Base-by-base conservation (phyloP, 2,797 vertebrate genomes). In the Rhinella marina region DNA sequence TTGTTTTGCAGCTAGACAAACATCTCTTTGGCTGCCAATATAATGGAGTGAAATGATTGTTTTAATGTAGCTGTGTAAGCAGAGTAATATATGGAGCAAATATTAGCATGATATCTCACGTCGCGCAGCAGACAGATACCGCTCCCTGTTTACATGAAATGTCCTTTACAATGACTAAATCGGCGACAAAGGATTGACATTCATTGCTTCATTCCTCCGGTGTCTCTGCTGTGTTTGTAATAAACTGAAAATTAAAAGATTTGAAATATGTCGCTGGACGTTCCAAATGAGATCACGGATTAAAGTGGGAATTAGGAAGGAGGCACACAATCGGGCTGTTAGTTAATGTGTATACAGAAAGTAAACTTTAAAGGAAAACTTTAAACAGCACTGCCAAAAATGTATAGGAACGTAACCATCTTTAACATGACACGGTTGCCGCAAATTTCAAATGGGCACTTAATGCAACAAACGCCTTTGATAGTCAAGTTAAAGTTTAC, bases 61-160 rank as follows among this genome's bases (percentile, higher is more conserved):
- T 80, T 80, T 84, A 84, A 88, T 84, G 54, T 56, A n/a, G 68
- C 61, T 41, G 52, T 70, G 81, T 77, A 84, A 84, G 52, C 61
- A 54, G 70, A 82, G 87, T 84, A 84, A 73, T 84, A 79, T 79
- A 78, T 27, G 87, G 75, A 27, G 62, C 62, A 73, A 84, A 88
- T 68, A 81, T 84, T 88, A 88, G 76, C 82, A 80, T 84, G 62
- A 19, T 48, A 21, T 84, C 70, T 78, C 21, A 16, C 29, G 61
- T 2, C 12, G 29, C 81, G 23, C 25, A n/a, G 78, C 85, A 25
- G 64, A 72, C 64, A 21, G 80, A 86, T 72, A 25, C 80, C 76
- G 66, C 13, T 21, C 62, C 17, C 27, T 83, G 86, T 88, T 88
- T 88, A 83, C 81, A 82, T 82, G 82, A 56, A 77, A 83, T 77